These are phyloP conservation scores for Chaetogeoica ovagalla DNA, from an alignment of 2,888 invertebrate species.

Conservation along the genomic window DNA sequence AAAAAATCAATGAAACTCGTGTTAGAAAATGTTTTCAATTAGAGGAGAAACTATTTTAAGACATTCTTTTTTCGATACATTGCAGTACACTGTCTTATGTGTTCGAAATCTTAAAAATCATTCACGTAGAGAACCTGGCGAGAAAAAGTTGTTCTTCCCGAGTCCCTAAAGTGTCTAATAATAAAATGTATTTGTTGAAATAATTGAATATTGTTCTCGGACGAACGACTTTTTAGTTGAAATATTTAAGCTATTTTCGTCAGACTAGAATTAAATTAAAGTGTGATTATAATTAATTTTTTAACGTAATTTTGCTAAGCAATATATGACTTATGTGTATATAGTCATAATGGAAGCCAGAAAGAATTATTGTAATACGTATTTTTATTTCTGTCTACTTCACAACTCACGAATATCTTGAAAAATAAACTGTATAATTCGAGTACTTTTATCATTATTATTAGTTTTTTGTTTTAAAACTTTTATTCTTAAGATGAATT, in stretches of 20 bases:
- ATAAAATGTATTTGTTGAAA: background rate
- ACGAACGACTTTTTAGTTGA: background rate
- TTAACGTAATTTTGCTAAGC: too few relatives aligned
- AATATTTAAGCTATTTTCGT: too few relatives aligned
- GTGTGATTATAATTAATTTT: too few relatives aligned
- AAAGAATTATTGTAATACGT: background rate
- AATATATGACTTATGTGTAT: too few relatives aligned
- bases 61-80: background rate
- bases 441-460: background rate
- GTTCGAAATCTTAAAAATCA: background rate
- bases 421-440: background rate
- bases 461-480: background rate
- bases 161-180: background rate
- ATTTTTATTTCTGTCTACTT: conserved; percentile 14
- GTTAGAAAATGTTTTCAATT: background rate
- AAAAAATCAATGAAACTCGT: background rate
- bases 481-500: background rate
- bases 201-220: background rate
- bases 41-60: background rate
- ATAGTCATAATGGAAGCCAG: too few relatives aligned
- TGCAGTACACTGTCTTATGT: too few relatives aligned
- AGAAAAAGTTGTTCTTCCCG: background rate
- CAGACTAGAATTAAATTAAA: too few relatives aligned
- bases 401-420: background rate
- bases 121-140: background rate